Conservation (phyloP, 2,113 vertebrate genomes). For the Tragelaphus buxtoni region DNA sequence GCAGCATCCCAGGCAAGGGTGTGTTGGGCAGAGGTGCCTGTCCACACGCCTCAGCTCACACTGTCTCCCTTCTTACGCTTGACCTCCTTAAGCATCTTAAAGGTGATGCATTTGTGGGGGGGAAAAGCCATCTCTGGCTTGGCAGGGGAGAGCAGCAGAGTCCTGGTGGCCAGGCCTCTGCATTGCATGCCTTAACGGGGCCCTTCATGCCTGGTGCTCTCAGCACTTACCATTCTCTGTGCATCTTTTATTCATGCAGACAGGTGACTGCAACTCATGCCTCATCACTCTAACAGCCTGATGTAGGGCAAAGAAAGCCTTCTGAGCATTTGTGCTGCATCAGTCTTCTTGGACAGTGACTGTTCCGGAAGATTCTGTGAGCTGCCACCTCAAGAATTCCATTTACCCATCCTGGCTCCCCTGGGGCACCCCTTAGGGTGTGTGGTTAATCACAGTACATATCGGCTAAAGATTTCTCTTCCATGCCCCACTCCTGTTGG, state of each 20-base stretch:
- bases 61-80: not conserved
- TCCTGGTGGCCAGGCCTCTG: not conserved
- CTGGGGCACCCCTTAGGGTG: accelerated
- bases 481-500: not conserved
- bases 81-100: not conserved
- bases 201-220: no score
- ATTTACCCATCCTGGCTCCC: not conserved
- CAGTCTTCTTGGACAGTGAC: not conserved
- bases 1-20: not conserved
- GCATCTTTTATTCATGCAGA: not conserved
- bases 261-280: not conserved
- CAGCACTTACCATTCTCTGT: not conserved
- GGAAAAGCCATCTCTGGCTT: not conserved
- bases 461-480: not conserved
- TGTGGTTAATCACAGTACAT: not conserved
- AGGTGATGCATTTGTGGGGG: not conserved
- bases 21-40: not conserved
- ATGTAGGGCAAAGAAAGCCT: not conserved
- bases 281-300: not conserved
- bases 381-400: not conserved
- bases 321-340: not conserved
- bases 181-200: accelerated
- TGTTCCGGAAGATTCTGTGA: not conserved
- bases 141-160: not conserved
- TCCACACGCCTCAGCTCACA: not conserved